phyloP scores from a whole-genome alignment of 2,113 vertebrate species.

The Semicossyphus pulcher region DNA sequence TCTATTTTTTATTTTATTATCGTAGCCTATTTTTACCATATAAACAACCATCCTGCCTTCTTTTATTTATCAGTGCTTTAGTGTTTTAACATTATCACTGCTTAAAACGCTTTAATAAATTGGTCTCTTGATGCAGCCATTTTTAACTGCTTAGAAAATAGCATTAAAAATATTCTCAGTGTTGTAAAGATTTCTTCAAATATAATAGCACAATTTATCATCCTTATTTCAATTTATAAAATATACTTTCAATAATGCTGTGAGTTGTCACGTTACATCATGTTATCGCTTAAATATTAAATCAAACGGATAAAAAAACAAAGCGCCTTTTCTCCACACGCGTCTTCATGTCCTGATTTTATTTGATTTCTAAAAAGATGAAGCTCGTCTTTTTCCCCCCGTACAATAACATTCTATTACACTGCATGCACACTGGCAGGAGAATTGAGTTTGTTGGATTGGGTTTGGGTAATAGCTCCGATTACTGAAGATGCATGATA shows the following conservation, averaged over 20 bases:
- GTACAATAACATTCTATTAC: constrained; percentile 4
- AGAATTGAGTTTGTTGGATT: constrained; percentile 44
- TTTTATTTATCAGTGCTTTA: too few species aligned
- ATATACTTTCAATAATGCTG: not conserved
- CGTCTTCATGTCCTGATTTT: not conserved
- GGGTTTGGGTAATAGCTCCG: constrained; percentile 3
- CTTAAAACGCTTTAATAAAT: too few species aligned
- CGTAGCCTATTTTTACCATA: too few species aligned
- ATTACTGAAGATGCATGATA: constrained; percentile 33
- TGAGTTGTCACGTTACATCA: not conserved
- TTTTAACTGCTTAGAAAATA: too few species aligned
- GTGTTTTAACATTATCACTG: too few species aligned
- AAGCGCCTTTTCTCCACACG: not conserved
- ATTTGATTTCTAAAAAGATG: constrained; percentile 21
- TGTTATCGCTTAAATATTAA: not conserved
- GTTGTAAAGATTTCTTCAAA: not conserved
- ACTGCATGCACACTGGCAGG: constrained; percentile 2
- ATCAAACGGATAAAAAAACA: not conserved
- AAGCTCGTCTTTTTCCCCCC: not conserved
- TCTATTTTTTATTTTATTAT: too few species aligned
- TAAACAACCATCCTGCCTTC: too few species aligned
- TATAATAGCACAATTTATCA: not conserved
- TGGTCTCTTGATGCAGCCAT: not conserved
- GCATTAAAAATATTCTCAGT: not conserved
- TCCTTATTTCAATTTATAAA: not conserved